Evolutionary conservation across 2,797 vertebrate species (phyloP).

Genomic region (Lagodon rhomboides): DNA sequence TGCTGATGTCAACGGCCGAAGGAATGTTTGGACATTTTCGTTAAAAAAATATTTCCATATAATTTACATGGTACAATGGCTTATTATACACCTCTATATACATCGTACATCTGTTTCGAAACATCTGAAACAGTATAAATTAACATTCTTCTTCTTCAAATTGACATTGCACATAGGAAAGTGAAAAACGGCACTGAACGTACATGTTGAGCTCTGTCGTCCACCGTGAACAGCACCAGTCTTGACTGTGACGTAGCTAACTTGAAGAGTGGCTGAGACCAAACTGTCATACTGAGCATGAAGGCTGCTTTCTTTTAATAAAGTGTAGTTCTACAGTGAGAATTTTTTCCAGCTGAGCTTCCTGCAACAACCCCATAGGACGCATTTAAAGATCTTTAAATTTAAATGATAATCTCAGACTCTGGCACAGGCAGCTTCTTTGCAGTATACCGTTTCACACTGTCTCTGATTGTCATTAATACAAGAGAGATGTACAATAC

Average conservation of each 20-base stretch:
- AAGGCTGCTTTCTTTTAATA: slow-evolving; percentile 19
- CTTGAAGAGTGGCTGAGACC: slow-evolving; percentile 11
- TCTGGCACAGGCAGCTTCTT: slow-evolving; percentile 21
- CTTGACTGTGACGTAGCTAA: slow-evolving; percentile 27
- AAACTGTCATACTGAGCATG: slow-evolving; percentile 8
- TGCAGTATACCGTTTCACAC: slow-evolving; percentile 2
- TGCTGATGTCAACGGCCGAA: slow-evolving; percentile 64
- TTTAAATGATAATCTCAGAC: slow-evolving; percentile 8
- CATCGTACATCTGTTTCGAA: slow-evolving; percentile 68
- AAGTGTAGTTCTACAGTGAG: slow-evolving; percentile 39
- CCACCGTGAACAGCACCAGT: slow-evolving; percentile 64
- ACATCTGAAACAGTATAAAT: slow-evolving; percentile 83
- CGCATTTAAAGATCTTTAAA: background rate
- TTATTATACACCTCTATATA: slow-evolving; percentile 79
- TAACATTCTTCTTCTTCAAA: slow-evolving; percentile 83
- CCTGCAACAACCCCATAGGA: slow-evolving; percentile 5
- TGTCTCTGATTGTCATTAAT: slow-evolving; percentile 57
- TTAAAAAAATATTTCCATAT: slow-evolving; percentile 84
- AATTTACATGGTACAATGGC: slow-evolving; percentile 81
- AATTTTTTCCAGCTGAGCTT: background rate
- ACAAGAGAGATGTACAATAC: slow-evolving; percentile 2
- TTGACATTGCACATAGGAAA: slow-evolving; percentile 83
- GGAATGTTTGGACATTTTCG: slow-evolving; percentile 82
- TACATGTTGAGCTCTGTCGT: slow-evolving; percentile 57
- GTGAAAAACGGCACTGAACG: slow-evolving; percentile 73